A percentile compares a stretch with the other conserved stretches of the same genome.
These are phyloP conservation scores for Spea multiplicata DNA, from an alignment of 2,113 vertebrate genomes.

Conservation along the genomic window DNA sequence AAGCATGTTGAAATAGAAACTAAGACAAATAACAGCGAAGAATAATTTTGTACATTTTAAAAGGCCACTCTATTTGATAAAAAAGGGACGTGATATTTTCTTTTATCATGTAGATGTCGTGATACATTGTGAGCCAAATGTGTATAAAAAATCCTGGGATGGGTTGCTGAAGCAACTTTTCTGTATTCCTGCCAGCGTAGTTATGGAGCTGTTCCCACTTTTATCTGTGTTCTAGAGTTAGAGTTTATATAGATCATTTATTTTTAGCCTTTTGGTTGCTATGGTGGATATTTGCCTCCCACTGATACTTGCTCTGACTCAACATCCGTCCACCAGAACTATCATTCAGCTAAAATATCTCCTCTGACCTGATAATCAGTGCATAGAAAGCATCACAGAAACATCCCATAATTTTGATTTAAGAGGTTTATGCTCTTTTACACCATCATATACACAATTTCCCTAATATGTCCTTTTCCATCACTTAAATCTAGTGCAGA, in stretches of 20 bases:
- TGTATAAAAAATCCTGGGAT: neutral
- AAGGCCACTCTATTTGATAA: too few relatives aligned
- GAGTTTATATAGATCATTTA: constrained; percentile 23
- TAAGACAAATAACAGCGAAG: too few relatives aligned
- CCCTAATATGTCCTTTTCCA: too few relatives aligned
- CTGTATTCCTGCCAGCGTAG: constrained; percentile 4
- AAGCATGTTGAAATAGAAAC: too few relatives aligned
- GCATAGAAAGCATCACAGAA: neutral
- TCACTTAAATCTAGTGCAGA: too few relatives aligned
- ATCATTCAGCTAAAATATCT: neutral
- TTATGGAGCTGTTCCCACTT: neutral
- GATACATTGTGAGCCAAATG: too few relatives aligned
- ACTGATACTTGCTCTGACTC: constrained; percentile 33
- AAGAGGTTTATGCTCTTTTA: too few relatives aligned
- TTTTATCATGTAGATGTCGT: neutral
- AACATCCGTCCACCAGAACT: constrained; percentile 4
- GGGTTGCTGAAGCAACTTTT: neutral
- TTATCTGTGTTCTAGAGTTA: constrained; percentile 27
- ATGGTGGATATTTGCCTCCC: constrained; percentile 40
- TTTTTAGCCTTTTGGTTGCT: constrained; percentile 42
- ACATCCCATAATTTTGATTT: too few relatives aligned
- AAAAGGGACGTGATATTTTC: too few relatives aligned
- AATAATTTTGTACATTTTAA: too few relatives aligned
- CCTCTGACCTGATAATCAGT: neutral
- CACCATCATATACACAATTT: too few relatives aligned